Evolutionary conservation across 2,797 vertebrate genomes (phyloP).

Genomic region (Coccyzus lansbergi): DNA sequence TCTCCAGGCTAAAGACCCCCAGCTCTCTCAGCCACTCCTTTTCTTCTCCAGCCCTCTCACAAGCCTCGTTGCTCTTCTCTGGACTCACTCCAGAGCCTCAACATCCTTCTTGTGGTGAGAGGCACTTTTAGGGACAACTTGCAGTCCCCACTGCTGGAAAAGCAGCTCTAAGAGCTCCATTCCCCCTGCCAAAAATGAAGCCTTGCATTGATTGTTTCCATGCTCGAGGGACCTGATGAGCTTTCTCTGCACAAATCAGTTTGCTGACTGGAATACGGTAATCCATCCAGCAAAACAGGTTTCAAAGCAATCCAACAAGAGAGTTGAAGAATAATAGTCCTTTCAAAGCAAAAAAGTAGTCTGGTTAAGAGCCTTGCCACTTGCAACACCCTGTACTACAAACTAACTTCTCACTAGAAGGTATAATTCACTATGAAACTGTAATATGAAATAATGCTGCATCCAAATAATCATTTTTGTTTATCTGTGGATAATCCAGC

Average conservation of each 20-base stretch:
- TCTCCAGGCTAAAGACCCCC: too few species aligned
- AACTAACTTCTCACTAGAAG: not conserved
- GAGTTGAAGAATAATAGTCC: not conserved
- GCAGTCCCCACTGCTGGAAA: too few species aligned
- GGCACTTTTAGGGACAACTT: too few species aligned
- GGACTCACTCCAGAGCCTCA: too few species aligned
- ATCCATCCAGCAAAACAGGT: not conserved
- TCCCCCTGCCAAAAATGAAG: too few species aligned
- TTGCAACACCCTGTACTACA: not conserved
- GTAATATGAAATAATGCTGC: not conserved
- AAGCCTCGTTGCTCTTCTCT: too few species aligned
- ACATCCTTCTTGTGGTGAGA: too few species aligned
- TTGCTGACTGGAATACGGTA: not conserved
- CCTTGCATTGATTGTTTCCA: too few species aligned
- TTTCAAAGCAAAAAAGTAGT: not conserved
- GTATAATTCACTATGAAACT: not conserved
- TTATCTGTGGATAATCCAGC: not conserved
- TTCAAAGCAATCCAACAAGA: not conserved
- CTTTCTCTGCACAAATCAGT: not conserved
- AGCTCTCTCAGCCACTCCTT: too few species aligned
- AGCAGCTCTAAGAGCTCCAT: too few species aligned
- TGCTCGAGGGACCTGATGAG: not conserved
- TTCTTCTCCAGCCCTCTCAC: too few species aligned
- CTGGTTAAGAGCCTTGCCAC: not conserved
- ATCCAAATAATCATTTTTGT: not conserved